A percentile compares a stretch with the other conserved stretches of the same genome.
These are phyloP conservation scores for Nettapus auritus DNA, from an alignment of 2,113 vertebrate species.

Conservation along the genomic window DNA sequence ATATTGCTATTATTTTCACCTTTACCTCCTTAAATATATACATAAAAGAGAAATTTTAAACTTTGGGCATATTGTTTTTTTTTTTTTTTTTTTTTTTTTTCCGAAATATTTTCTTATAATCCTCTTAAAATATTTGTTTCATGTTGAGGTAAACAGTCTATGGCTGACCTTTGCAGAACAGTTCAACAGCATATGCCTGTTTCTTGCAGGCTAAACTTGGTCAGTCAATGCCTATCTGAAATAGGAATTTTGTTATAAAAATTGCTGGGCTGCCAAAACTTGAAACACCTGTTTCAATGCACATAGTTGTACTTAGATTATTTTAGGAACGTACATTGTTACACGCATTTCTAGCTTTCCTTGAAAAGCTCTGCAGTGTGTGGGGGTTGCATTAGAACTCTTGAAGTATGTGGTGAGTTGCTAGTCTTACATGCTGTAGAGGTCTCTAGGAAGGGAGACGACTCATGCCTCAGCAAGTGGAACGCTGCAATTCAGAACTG, in stretches of 20 bases:
- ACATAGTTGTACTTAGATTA: constrained; percentile 21
- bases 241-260: neutral
- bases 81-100: neutral
- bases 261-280: neutral
- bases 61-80: neutral
- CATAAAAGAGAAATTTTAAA: neutral
- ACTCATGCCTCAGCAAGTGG: neutral
- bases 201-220: neutral
- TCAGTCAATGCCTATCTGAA: neutral
- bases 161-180: neutral
- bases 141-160: neutral
- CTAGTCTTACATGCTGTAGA: neutral
- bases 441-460: neutral
- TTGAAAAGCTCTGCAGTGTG: neutral
- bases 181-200: neutral
- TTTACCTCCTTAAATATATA: neutral
- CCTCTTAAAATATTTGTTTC: neutral
- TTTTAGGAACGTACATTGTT: neutral
- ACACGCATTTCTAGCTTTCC: neutral
- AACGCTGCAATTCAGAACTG: neutral
- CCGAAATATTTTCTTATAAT: neutral
- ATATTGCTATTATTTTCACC: neutral
- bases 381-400: neutral
- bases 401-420: neutral
- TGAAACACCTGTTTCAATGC: constrained; percentile 28